These are phyloP conservation scores for Folsomia manolachei DNA, from an alignment of 2,888 invertebrate genomes.

Conservation along the genomic window DNA sequence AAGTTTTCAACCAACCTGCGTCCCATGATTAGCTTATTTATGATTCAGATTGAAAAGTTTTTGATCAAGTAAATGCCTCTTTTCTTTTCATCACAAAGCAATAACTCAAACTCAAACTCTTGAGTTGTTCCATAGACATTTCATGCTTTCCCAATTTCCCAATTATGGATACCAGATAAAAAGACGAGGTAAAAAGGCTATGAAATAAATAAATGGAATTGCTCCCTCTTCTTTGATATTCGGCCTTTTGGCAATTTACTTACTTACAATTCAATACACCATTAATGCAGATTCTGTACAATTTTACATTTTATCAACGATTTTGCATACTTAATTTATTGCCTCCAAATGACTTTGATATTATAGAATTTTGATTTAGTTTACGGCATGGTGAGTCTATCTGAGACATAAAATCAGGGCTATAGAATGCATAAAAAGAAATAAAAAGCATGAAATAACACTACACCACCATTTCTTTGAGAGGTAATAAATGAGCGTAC, in stretches of 20 bases:
- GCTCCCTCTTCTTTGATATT: not conserved
- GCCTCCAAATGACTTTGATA: not conserved
- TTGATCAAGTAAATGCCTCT: slow-evolving; percentile 7
- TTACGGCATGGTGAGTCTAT: too few relatives aligned
- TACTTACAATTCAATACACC: too few relatives aligned
- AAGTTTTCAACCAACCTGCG: too few relatives aligned
- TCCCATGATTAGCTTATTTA: slow-evolving; percentile 2
- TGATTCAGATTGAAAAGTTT: slow-evolving; percentile 2
- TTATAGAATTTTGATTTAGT: too few relatives aligned
- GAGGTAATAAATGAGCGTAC: slow-evolving; percentile 47
- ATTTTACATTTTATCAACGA: not conserved
- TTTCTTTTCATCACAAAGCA: slow-evolving; percentile 6
- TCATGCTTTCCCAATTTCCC: not conserved
- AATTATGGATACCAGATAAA: not conserved
- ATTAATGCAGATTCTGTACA: not conserved
- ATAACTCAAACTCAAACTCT: not conserved
- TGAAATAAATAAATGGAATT: not conserved
- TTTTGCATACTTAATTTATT: not conserved
- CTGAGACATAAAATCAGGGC: slow-evolving; percentile 1
- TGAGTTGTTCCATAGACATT: not conserved
- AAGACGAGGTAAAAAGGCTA: not conserved
- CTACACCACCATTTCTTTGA: not conserved
- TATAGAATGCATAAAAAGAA: not conserved
- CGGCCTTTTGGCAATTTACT: too few relatives aligned
- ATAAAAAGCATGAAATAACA: not conserved